Evolutionary conservation across 2,113 vertebrate species (phyloP), one percentile per base, ranked within the genome.

Genomic region (Stigmatopora argus): DNA sequence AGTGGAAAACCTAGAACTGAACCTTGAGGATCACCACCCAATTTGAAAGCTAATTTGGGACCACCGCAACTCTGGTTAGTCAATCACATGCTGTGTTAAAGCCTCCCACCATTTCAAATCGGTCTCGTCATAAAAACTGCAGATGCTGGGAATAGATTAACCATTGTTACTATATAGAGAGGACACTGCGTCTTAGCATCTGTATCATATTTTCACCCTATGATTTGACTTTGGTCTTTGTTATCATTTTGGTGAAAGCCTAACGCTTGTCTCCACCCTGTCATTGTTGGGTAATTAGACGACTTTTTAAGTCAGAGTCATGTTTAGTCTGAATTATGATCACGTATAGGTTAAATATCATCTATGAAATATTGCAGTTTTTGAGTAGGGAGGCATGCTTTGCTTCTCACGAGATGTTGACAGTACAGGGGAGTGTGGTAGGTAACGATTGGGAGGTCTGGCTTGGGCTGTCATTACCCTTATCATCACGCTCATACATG

Each of bases 221-320:
- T 86, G 69, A 81, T 86, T 79, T 79, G 31, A 79, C 59, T n/a
- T 47, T 49, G 41, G 53, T 19, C 13, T 48, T 41, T 62, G 76
- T 81, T 64, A 72, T 78, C 69, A 69, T 78, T 74, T 74, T 12
- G 64, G 49, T 70, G 45, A 84, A 78, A 78, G 64, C 44, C 61
- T 48, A 46, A 10, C 6, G 46, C 64, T 51, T 38, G 0, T 0
- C 65, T 58, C 45, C 1, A 34, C 67, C 70, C 77, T 83, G 69
- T 83, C 76, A 87, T 85, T 77, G 75, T 77, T 74, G n/a, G 65
- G 19, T 59, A 70, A 74, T 83, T 69, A 84, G 35, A 74, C 9
- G 11, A 71, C 38, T 19, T 51, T 47, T 45, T 18, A 69, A 31
- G 72, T 71, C n/a, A 17, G 7, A 62, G 47, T 26, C 62, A 53